Evolutionary conservation across 2,113 vertebrate genomes (phyloP).

Genomic region (Lagopus leucura): DNA sequence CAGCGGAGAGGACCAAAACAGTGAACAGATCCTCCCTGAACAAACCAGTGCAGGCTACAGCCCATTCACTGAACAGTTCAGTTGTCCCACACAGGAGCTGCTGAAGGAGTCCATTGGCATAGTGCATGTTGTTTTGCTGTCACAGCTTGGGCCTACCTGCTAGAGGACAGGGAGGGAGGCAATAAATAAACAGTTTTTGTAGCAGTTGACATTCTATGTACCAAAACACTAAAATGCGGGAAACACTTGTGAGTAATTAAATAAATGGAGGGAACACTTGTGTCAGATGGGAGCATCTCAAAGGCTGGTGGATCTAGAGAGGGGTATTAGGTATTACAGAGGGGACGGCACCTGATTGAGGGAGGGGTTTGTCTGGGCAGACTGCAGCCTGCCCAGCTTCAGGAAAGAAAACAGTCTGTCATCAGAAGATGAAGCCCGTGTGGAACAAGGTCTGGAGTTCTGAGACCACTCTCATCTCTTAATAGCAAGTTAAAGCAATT

Average conservation of each 20-base stretch:
- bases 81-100: neutral
- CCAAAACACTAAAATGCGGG: neutral
- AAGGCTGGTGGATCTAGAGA: neutral
- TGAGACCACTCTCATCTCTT: neutral
- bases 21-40: rapidly evolving
- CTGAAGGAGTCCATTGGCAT: neutral
- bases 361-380: neutral
- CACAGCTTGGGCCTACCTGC: neutral
- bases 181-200: neutral
- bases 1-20: rapidly evolving
- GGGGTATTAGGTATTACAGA: no score
- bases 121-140: neutral
- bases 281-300: neutral
- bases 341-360: neutral
- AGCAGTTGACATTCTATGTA: neutral
- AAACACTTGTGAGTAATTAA: neutral
- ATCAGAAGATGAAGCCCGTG: rapidly evolving
- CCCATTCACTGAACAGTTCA: neutral
- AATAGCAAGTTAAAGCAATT: rapidly evolving
- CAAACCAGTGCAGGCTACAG: neutral
- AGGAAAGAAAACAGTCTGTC: neutral
- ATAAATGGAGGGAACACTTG: neutral
- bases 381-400: no score
- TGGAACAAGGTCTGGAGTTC: neutral
- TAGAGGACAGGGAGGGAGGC: neutral